Evolutionary conservation across 2,797 vertebrate genomes (phyloP).

Genomic region (Enteromius anoplus): DNA sequence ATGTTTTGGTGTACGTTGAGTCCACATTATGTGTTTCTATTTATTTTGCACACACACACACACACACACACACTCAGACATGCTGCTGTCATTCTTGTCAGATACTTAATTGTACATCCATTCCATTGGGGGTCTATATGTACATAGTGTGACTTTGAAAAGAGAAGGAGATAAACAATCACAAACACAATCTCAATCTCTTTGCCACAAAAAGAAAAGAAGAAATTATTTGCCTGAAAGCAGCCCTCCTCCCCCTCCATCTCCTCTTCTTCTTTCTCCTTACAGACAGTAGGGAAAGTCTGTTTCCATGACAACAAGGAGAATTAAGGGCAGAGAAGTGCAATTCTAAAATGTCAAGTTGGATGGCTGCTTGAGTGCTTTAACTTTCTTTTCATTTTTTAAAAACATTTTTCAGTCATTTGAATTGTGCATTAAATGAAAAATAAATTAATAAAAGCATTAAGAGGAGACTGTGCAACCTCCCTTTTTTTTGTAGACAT

Average conservation of each 20-base stretch:
- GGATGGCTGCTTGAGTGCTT: constrained; percentile 63
- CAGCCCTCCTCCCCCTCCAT: constrained; percentile 55
- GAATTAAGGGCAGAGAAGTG: constrained; percentile 73
- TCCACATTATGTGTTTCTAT: neutral
- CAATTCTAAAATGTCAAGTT: constrained; percentile 72
- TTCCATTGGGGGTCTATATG: neutral
- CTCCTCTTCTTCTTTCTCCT: constrained; percentile 68
- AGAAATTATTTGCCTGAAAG: constrained; percentile 64
- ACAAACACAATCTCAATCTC: constrained; percentile 26
- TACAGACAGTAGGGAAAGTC: constrained; percentile 71
- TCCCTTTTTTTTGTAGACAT: neutral
- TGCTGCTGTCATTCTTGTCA: neutral
- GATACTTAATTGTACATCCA: neutral
- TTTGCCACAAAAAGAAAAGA: constrained; percentile 55
- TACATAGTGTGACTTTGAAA: constrained; percentile 16
- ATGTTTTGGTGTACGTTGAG: neutral
- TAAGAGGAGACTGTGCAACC: neutral
- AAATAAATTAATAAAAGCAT: neutral
- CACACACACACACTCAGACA: neutral
- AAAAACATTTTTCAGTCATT: neutral
- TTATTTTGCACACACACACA: neutral
- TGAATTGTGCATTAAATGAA: neutral
- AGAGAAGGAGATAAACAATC: constrained; percentile 7
- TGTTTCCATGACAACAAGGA: constrained; percentile 82
- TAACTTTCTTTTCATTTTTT: neutral